A percentile compares a stretch with the other conserved stretches of the same genome.
Conservation (phyloP, 1,140 invertebrate species). For the Arctopsyche grandis region DNA sequence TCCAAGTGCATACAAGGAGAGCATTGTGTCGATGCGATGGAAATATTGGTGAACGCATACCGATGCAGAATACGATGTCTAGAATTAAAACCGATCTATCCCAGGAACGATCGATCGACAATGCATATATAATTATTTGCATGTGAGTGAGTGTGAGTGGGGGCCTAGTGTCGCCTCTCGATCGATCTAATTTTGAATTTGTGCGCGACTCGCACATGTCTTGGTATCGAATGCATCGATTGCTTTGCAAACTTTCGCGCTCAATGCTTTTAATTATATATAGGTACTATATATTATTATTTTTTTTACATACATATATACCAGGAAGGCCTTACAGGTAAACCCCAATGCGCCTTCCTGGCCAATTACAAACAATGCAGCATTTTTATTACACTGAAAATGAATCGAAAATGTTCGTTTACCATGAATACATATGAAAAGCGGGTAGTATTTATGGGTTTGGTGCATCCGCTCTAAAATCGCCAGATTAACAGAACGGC, state of each 20-base stretch:
- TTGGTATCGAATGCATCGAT: slow-evolving; percentile 29
- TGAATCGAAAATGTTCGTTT: no score
- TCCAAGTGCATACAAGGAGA: not conserved
- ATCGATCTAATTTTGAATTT: slow-evolving; percentile 13
- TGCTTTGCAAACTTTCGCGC: not conserved
- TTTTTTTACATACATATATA: no score
- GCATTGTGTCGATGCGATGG: not conserved
- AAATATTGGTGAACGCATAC: not conserved
- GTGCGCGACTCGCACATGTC: not conserved
- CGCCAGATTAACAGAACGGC: no score
- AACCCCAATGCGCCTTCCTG: no score
- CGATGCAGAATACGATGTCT: slow-evolving; percentile 14
- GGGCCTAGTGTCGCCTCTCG: no score
- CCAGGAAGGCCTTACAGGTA: no score
- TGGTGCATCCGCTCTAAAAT: no score
- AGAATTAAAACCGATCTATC: slow-evolving; percentile 5
- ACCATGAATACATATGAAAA: no score
- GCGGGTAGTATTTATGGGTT: no score
- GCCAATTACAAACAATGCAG: no score
- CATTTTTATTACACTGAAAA: no score
- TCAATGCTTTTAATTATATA: not conserved
- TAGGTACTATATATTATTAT: no score
- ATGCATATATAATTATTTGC: not conserved
- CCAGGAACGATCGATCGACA: not conserved
- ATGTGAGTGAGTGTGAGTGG: slow-evolving; percentile 19